Evolutionary conservation across 2,797 vertebrate genomes (phyloP).

Genomic region (Myotis findleyi): DNA sequence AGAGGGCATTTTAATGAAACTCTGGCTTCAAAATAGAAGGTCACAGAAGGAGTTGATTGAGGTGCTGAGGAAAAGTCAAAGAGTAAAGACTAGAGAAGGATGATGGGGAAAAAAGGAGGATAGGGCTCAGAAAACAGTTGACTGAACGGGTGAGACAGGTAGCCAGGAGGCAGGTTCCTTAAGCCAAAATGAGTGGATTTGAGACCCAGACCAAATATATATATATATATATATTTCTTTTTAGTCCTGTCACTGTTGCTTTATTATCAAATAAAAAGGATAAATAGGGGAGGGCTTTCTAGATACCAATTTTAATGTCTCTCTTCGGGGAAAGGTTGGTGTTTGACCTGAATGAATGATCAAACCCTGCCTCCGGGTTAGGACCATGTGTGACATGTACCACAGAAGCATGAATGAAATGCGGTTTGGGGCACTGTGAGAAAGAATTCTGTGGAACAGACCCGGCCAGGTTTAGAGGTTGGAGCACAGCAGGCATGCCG

Average conservation of each 20-base stretch:
- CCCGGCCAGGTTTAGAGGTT: not conserved
- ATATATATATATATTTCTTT: not conserved
- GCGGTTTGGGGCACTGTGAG: not conserved
- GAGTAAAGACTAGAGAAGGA: not conserved
- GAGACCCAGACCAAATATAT: not conserved
- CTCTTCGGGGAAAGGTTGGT: not conserved
- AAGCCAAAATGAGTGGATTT: not conserved
- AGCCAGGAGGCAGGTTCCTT: not conserved
- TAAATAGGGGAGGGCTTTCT: not conserved
- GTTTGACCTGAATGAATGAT: slow-evolving; percentile 25
- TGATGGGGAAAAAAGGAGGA: not conserved
- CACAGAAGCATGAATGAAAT: slow-evolving; percentile 17
- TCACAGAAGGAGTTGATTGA: not conserved
- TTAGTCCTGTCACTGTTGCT: not conserved
- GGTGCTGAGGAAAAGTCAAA: not conserved
- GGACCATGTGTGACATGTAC: not conserved
- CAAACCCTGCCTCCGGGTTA: not conserved
- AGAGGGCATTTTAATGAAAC: slow-evolving; percentile 50
- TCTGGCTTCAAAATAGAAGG: slow-evolving; percentile 46
- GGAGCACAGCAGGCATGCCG: not conserved
- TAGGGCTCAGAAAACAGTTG: not conserved
- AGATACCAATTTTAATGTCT: not conserved
- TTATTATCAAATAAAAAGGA: not conserved
- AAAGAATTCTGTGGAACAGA: not conserved
- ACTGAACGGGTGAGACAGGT: not conserved